Conservation (phyloP, 2,888 invertebrate species). For the Sepioteuthis lessoniana region DNA sequence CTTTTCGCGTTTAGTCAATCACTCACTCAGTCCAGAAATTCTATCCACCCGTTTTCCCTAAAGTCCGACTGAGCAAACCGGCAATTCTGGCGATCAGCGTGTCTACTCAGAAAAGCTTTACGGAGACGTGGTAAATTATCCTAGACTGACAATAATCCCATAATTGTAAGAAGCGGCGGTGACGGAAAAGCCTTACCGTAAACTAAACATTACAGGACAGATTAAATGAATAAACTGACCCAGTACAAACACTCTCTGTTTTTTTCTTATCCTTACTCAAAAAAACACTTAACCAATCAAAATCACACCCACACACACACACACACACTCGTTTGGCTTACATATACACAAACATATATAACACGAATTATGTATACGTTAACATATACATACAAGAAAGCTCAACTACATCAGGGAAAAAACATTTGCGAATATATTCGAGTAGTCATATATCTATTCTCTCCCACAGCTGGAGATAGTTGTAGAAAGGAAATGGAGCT, state of each 20-base stretch:
- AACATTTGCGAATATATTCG: too few species aligned
- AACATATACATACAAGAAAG: too few species aligned
- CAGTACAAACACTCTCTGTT: not conserved
- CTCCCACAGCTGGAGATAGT: too few species aligned
- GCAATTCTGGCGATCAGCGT: not conserved
- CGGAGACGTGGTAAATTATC: not conserved
- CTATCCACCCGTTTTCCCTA: not conserved
- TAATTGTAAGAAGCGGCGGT: not conserved
- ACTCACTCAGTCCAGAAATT: too few species aligned
- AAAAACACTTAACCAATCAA: not conserved
- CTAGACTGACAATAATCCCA: not conserved
- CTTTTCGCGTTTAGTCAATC: too few species aligned
- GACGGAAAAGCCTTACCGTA: not conserved
- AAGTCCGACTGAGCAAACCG: not conserved
- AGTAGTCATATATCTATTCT: too few species aligned
- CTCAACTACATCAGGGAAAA: too few species aligned
- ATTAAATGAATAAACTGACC: conserved; percentile 33
- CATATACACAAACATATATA: too few species aligned
- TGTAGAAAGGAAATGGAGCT: too few species aligned
- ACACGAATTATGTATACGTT: too few species aligned
- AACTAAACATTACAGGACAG: conserved; percentile 11
- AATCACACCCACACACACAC: not conserved
- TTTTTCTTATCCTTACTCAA: not conserved
- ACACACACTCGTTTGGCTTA: not conserved
- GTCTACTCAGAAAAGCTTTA: not conserved